These are phyloP conservation scores for Limenitis camilla DNA, from an alignment of 2,888 invertebrate genomes.

Conservation along the genomic window DNA sequence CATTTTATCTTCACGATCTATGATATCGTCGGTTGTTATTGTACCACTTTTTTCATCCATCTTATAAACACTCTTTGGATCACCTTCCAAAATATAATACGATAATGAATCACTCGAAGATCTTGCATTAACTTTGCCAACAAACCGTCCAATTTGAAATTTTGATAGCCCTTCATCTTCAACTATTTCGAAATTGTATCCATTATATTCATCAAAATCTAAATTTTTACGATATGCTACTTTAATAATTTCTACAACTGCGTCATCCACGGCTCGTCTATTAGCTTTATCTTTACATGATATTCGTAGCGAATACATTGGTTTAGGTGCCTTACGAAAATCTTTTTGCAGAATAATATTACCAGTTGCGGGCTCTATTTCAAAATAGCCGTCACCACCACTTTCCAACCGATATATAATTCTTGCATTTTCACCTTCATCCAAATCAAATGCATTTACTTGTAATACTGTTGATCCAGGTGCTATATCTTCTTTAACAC, in stretches of 20 bases:
- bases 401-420: conserved; percentile 85
- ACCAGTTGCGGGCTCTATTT: conserved; percentile 85
- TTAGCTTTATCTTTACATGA: conserved; percentile 89
- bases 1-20: conserved; percentile 88
- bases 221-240: conserved; percentile 81
- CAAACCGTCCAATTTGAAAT: conserved; percentile 78
- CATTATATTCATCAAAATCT: conserved; percentile 83
- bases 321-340: conserved; percentile 77
- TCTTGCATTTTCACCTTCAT: conserved; percentile 91
- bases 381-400: conserved; percentile 86
- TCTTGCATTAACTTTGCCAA: conserved; percentile 83
- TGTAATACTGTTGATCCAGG: conserved; percentile 79
- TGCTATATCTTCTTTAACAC: conserved; percentile 80
- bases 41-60: conserved; percentile 86
- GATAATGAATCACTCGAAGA: conserved; percentile 78
- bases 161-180: conserved; percentile 85
- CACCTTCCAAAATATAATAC: conserved; percentile 88
- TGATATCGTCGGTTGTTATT: conserved; percentile 83
- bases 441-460: conserved; percentile 88
- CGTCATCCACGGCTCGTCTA: conserved; percentile 81
- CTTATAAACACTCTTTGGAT: conserved; percentile 82
- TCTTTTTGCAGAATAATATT: conserved; percentile 80
- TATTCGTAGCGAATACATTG: conserved; percentile 81
- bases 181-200: conserved; percentile 86
- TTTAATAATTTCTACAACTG: conserved; percentile 86